Percentiles rank a stretch among this genome's conserved stretches.
Evolutionary conservation across 2,113 vertebrate species (phyloP).

Genomic region (Zosterops japonicus): DNA sequence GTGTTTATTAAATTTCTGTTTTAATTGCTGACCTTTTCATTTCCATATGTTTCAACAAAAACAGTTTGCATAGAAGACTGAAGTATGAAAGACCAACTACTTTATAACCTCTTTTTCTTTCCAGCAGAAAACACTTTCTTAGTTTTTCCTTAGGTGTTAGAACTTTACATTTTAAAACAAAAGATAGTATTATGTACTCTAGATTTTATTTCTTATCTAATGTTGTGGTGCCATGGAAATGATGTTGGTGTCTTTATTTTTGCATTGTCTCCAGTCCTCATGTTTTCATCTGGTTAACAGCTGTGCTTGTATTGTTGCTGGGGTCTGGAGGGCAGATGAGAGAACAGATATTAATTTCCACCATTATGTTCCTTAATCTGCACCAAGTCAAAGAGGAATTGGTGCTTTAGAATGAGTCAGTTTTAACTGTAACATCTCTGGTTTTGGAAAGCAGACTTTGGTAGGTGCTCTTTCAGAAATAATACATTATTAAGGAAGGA

Average conservation of each 20-base stretch:
- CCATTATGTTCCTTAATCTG: constrained; percentile 24
- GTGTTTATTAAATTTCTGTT: constrained; percentile 79
- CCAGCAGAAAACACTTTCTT: not conserved
- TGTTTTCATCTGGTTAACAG: constrained; percentile 64
- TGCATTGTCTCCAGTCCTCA: constrained; percentile 5
- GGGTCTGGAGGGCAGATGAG: not conserved
- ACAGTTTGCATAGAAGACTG: not conserved
- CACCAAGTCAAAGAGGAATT: constrained; percentile 50
- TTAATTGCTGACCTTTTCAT: constrained; percentile 75
- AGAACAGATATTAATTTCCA: not conserved
- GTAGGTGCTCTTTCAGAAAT: constrained; percentile 29
- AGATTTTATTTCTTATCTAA: not conserved
- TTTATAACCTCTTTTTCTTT: constrained; percentile 38
- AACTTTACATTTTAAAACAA: constrained; percentile 32
- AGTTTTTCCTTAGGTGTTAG: not conserved
- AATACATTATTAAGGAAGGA: not conserved
- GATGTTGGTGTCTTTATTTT: constrained; percentile 52
- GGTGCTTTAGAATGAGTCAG: constrained; percentile 7
- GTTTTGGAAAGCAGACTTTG: constrained; percentile 20
- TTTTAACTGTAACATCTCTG: not conserved
- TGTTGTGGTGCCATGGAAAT: constrained; percentile 14
- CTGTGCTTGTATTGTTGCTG: constrained; percentile 49
- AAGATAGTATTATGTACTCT: not conserved
- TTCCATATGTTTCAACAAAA: constrained; percentile 75
- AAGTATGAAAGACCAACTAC: constrained; percentile 14